Evolutionary conservation across 2,888 invertebrate genomes (phyloP).

Genomic region (Andricus quercusramuli): DNA sequence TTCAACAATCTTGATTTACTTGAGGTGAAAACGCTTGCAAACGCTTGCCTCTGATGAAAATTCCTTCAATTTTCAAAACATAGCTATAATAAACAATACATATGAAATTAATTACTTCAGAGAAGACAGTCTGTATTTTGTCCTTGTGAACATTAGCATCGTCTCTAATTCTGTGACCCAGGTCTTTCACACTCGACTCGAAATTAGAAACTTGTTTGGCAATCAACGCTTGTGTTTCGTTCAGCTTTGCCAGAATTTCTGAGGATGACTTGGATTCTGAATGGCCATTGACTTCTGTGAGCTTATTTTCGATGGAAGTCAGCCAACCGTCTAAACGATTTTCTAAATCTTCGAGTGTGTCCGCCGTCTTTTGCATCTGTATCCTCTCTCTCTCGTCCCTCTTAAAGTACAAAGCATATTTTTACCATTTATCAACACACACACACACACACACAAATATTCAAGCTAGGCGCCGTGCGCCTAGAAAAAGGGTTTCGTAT

Average conservation of each 20-base stretch:
- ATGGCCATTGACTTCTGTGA: conserved; percentile 74
- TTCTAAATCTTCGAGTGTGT: conserved; percentile 81
- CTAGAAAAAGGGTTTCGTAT: no score
- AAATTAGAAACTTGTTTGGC: conserved; percentile 62
- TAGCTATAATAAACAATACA: no score
- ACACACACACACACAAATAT: no score
- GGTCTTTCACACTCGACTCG: conserved; percentile 60
- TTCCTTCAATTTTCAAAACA: no score
- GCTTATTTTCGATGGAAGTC: conserved; percentile 76
- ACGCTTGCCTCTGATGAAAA: no score
- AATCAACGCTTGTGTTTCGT: conserved; percentile 62
- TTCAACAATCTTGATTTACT: no score
- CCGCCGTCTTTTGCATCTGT: conserved; percentile 83
- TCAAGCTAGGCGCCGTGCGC: no score
- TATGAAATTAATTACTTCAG: conserved; percentile 55
- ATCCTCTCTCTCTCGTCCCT: conserved; percentile 84
- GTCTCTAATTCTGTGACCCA: conserved; percentile 53
- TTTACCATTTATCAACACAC: neutral
- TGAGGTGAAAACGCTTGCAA: no score
- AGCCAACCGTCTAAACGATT: conserved; percentile 79
- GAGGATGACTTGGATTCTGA: conserved; percentile 47
- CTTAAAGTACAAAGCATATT: conserved; percentile 70
- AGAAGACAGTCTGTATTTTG: conserved; percentile 54
- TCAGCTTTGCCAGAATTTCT: conserved; percentile 63
- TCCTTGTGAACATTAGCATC: conserved; percentile 55